phyloP scores from a whole-genome alignment of 2,888 invertebrate genomes.

The Tuberolachnus salignus region DNA sequence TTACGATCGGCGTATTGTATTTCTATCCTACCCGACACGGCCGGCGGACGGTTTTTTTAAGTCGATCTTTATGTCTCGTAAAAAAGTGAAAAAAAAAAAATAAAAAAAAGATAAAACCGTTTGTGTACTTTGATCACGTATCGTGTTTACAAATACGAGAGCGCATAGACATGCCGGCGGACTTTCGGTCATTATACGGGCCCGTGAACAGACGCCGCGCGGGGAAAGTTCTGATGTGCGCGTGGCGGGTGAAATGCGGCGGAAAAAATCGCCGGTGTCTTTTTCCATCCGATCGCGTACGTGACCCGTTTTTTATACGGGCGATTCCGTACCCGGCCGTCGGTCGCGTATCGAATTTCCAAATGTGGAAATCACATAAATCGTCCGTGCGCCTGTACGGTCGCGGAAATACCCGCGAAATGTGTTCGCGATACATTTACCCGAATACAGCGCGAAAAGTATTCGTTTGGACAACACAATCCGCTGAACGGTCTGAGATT shows the following conservation, averaged over 20 bases:
- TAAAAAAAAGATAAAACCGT: slow-evolving; percentile 15
- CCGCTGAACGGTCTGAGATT: too few relatives aligned
- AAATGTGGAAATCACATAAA: slow-evolving; percentile 9
- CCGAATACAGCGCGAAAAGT: background rate
- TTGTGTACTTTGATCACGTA: slow-evolving; percentile 43
- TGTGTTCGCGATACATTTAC: background rate
- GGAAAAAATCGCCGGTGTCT: slow-evolving; percentile 52
- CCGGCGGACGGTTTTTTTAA: background rate
- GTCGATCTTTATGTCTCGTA: background rate
- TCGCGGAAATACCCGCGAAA: too few relatives aligned
- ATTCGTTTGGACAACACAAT: too few relatives aligned
- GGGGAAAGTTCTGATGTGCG: background rate
- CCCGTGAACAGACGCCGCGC: slow-evolving; percentile 16
- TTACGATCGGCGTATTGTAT: too few relatives aligned
- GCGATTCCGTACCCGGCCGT: slow-evolving; percentile 9
- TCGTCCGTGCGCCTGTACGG: too few relatives aligned
- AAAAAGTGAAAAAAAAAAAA: background rate
- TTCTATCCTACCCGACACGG: background rate
- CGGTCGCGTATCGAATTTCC: slow-evolving; percentile 6
- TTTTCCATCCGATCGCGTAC: slow-evolving; percentile 36
- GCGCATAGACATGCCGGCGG: background rate
- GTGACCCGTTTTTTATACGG: slow-evolving; percentile 43
- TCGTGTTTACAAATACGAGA: slow-evolving; percentile 48
- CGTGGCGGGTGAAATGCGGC: slow-evolving; percentile 10
- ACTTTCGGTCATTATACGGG: slow-evolving; percentile 23